Evolutionary conservation across 2,113 vertebrate genomes (phyloP), one percentile per base, ranked within the genome.

Genomic region (Pimephales promelas): DNA sequence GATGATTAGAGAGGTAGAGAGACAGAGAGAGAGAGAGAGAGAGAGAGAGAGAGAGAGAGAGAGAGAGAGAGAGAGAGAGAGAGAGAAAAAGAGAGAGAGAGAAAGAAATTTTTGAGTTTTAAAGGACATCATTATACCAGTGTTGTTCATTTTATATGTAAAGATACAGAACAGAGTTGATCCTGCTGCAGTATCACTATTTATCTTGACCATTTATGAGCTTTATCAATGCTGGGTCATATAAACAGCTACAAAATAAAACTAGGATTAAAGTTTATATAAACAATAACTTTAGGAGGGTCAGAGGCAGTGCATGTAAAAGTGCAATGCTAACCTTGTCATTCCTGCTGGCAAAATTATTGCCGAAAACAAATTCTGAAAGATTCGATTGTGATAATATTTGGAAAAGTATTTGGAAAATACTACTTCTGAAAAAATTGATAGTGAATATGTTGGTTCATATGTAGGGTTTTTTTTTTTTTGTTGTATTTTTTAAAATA

Each of bases 291-390:
- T 54, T 74, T 80, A 85, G 83, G 34, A 71, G n/a, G 57, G 47
- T 64, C 76, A 45, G 84, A 84, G 81, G 49, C 87, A 90, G 74
- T 92, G 92, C 82, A 89, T 81, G 83, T 81, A 79, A 83, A 22
- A 80, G 20, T n/a, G 87, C 95, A 96, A 97, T 96, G 92, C 94
- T 96, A 97, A 95, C 94, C 94, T 96, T 95, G 92, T 94, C 92
- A 86, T 88, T 87, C 54, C 83, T 83, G 85, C n/a, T 57, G 76
- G 81, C 61, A 76, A 34, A 87, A n/a, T 66, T 49, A 71, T 43
- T 54, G 24, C n/a, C 1, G 14, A 31, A 16, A 14, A 10, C 20
- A 57, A 34, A n/a, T 11, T 56, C 40, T 54, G 28, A 52, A 57
- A 16, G 71, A 54, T 75, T 47, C 3, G 26, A 40, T 13, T 16